Percentiles rank a stretch among this genome's conserved stretches.
These are phyloP conservation scores for Alectura lathami DNA, from an alignment of 2,113 vertebrate genomes.

Conservation along the genomic window DNA sequence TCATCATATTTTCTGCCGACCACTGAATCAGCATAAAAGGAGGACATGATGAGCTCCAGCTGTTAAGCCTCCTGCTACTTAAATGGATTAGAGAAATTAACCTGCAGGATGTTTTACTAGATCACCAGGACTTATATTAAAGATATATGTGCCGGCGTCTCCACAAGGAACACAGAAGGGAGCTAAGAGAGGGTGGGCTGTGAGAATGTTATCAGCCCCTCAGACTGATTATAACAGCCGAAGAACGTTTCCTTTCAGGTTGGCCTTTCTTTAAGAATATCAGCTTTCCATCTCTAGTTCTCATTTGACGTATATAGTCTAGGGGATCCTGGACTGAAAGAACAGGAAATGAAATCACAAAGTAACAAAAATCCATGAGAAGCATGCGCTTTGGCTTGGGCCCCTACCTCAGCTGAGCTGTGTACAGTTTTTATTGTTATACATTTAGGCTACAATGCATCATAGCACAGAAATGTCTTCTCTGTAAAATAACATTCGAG, in stretches of 20 bases:
- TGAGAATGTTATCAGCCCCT: neutral
- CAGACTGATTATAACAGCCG: neutral
- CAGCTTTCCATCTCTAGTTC: neutral
- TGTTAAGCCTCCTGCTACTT: slow-evolving; percentile 48
- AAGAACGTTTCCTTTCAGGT: neutral
- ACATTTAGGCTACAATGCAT: neutral
- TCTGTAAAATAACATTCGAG: neutral
- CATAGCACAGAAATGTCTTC: neutral
- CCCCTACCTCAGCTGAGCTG: neutral
- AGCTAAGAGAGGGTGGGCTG: neutral
- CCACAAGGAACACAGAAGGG: neutral
- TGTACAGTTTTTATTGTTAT: neutral
- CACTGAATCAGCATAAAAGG: slow-evolving; percentile 54
- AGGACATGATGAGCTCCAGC: slow-evolving; percentile 60
- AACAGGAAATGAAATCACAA: neutral
- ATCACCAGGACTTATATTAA: slow-evolving; percentile 1
- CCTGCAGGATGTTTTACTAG: slow-evolving; percentile 1
- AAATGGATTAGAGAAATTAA: slow-evolving; percentile 61
- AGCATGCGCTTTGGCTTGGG: neutral
- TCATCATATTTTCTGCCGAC: slow-evolving; percentile 65
- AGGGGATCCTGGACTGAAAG: neutral
- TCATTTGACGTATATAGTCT: neutral
- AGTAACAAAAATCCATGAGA: neutral
- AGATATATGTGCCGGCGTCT: neutral
- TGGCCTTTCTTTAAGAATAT: neutral